Evolutionary conservation across 1,140 invertebrate genomes (phyloP).

Genomic region (Whitmania pigra): DNA sequence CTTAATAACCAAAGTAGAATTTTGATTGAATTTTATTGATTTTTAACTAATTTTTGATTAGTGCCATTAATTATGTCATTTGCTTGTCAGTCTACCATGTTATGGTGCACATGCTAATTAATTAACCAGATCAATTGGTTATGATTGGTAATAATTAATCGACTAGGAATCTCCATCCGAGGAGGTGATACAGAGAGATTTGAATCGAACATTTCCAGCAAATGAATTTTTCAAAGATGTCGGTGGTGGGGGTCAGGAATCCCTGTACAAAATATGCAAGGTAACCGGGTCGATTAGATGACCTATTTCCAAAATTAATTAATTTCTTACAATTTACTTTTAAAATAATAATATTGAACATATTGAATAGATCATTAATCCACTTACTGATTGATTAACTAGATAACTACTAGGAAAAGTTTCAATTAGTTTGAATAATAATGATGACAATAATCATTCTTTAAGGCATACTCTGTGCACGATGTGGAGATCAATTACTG

Average conservation of each 20-base stretch:
- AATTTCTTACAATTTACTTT: too few species aligned
- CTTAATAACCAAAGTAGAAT: slow-evolving; percentile 70
- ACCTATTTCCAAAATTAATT: too few species aligned
- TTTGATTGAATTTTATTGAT: background rate
- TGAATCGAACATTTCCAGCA: slow-evolving; percentile 93
- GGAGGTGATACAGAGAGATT: slow-evolving; percentile 83
- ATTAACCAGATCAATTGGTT: slow-evolving; percentile 17
- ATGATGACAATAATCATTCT: slow-evolving; percentile 16
- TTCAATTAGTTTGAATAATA: too few species aligned
- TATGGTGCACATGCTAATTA: too few species aligned
- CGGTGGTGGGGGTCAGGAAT: slow-evolving; percentile 70
- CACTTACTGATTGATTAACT: too few species aligned
- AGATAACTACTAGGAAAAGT: too few species aligned
- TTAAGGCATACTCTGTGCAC: slow-evolving; percentile 80
- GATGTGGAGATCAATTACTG: slow-evolving; percentile 96
- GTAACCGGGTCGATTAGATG: slow-evolving; percentile 26
- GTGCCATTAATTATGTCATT: background rate
- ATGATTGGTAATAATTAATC: slow-evolving; percentile 17
- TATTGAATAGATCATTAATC: too few species aligned
- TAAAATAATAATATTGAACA: too few species aligned
- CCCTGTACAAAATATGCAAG: slow-evolving; percentile 83
- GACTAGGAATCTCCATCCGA: slow-evolving; percentile 71
- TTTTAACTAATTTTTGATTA: too few species aligned
- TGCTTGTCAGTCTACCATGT: background rate
- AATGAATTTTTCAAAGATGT: slow-evolving; percentile 82